Conservation (phyloP, 2,797 vertebrate genomes). For the Coregonus suidteri region DNA sequence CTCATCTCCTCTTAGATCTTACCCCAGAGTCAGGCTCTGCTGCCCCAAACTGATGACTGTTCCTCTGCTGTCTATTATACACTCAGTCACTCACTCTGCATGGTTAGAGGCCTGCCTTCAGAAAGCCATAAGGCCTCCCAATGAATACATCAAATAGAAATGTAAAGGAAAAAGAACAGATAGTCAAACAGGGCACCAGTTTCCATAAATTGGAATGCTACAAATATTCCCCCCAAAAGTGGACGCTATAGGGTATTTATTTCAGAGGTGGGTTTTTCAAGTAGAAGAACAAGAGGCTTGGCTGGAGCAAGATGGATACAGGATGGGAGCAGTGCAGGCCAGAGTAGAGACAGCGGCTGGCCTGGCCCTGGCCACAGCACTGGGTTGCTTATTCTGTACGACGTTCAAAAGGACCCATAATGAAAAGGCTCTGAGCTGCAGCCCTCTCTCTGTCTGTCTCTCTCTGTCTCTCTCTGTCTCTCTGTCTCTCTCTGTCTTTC, state of each 20-base stretch:
- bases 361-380: conserved; percentile 51
- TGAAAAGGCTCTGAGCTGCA: conserved; percentile 73
- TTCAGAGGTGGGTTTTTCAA: conserved; percentile 57
- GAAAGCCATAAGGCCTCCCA: no score
- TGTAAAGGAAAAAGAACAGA: not conserved
- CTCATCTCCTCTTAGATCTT: no score
- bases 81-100: no score
- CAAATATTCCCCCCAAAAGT: conserved; percentile 42
- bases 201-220: conserved; percentile 52
- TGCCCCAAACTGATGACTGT: no score
- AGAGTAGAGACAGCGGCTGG: conserved; percentile 35
- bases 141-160: conserved; percentile 2
- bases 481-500: not conserved
- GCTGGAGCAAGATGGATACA: conserved; percentile 18
- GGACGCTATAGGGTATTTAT: conserved; percentile 60
- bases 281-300: conserved; percentile 62
- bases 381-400: conserved; percentile 71
- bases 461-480: conserved; percentile 14
- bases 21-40: no score
- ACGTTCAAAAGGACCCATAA: conserved; percentile 80
- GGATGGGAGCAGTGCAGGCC: conserved; percentile 18
- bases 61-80: no score
- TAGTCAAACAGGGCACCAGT: conserved; percentile 18
- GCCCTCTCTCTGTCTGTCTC: conserved; percentile 11
- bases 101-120: no score